Evolutionary conservation across 2,888 invertebrate species (phyloP).

Genomic region (Drosophila seclusa): DNA sequence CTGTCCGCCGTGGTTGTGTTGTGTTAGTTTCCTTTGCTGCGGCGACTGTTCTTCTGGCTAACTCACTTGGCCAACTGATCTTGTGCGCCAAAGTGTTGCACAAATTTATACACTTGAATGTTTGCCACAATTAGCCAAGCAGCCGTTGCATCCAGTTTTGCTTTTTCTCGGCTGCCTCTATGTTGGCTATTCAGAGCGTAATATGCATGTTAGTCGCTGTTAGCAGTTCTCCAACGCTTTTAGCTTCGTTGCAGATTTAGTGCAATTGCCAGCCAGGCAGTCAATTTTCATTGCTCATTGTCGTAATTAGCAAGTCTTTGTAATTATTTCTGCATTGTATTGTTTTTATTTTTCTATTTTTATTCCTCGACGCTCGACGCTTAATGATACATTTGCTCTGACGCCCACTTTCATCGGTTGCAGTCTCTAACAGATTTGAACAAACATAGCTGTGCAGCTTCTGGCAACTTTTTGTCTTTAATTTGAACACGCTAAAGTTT

Average conservation of each 20-base stretch:
- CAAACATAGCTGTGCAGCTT: slow-evolving; percentile 5
- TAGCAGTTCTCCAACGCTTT: slow-evolving; percentile 33
- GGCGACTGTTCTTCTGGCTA: slow-evolving; percentile 42
- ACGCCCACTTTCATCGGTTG: slow-evolving; percentile 81
- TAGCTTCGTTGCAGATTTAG: slow-evolving; percentile 83
- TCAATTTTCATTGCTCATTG: slow-evolving; percentile 71
- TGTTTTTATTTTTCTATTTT: slow-evolving; percentile 30
- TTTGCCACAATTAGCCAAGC: slow-evolving; percentile 78
- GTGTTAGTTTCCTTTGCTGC: not conserved
- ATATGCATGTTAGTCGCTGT: slow-evolving; percentile 69
- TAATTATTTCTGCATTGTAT: slow-evolving; percentile 60
- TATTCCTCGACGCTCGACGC: slow-evolving; percentile 25
- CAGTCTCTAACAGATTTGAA: slow-evolving; percentile 31
- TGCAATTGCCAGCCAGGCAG: slow-evolving; percentile 66
- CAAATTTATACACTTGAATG: slow-evolving; percentile 81
- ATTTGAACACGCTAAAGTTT: slow-evolving; percentile 65
- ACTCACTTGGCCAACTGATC: slow-evolving; percentile 81
- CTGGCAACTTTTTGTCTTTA: slow-evolving; percentile 30
- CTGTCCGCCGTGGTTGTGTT: not conserved
- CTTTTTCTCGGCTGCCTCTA: slow-evolving; percentile 52
- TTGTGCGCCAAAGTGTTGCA: slow-evolving; percentile 66
- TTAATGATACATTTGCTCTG: slow-evolving; percentile 61
- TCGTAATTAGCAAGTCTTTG: slow-evolving; percentile 74
- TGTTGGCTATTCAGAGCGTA: slow-evolving; percentile 81
- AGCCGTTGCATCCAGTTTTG: slow-evolving; percentile 74